Base-by-base conservation (phyloP, 2,888 invertebrate genomes). In the Rutpela maculata region DNA sequence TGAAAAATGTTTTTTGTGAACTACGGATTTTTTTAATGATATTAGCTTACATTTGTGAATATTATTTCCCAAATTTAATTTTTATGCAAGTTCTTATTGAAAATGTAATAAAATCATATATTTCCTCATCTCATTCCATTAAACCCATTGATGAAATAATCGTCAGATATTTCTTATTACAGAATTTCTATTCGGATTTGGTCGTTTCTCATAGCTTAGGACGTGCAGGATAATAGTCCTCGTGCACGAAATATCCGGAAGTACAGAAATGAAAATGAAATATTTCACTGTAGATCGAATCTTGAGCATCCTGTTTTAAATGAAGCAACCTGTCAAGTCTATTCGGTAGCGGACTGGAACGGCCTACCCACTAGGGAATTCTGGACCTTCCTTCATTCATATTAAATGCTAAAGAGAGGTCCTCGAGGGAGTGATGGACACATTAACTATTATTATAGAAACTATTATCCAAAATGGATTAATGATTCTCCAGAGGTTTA, bases 371-470 rank as follows among this genome's bases (percentile, higher is more conserved):
- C 7, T 17, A 12, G 38, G 22, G 38, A 50, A 50, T 50, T 50
- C 15, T 38, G 43, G 15, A n/a, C 63, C 35, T 38, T 63, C 35
- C n/a, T n/a, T n/a, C 18, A 63, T 63, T 17, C 63, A 18, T 17
- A 63, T 35, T 38, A 38, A 31, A 50, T 50, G 17, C 38, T 17
- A 35, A 38, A 38, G 10, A 43, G 18, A 7, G 18, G 10, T 7
- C 11, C 43, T 43, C 65, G 7, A n/a, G 65, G 43, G 65, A 43
- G 43, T 65, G 65, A 65, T 65, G 65, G 43, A 19, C 65, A 11
- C 65, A 65, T 65, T 65, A 18, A 65, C 43, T 65, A 43, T 38
- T 38, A 43, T 65, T 65, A 19, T 43, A 43, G 43, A 22, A 18
- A n/a, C 12, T 43, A 43, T 43, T 65, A 43, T 31, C 60, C 65